Base-by-base conservation (phyloP, 2,888 invertebrate species). In the Clunio marinus region DNA sequence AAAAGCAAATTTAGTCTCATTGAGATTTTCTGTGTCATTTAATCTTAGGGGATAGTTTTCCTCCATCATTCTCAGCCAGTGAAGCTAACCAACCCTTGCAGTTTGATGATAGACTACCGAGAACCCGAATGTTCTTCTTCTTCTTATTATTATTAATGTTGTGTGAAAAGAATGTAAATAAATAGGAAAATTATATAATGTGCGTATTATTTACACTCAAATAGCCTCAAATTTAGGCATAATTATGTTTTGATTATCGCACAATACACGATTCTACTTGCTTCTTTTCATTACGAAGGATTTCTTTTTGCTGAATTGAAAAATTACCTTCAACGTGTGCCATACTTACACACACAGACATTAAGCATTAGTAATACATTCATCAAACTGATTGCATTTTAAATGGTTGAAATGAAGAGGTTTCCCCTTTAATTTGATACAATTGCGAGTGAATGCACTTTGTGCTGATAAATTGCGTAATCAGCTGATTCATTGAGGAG, bases 171-270 rank as follows among this genome's bases (percentile, higher is more conserved):
- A 41, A 41, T 15, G 41, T 41, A 51, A 17, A 51, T 51, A 55
- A 66, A 66, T 66, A 66, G 55, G 51, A 66, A 66, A 66, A 66
- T 66, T 66, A 66, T 35, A 66, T 66, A 66, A 66, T 66, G 25
- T 45, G 55, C 51, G 41, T 66, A 66, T 66, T 66, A 66, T 66
- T 66, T 66, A 66, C 66, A 66, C 66, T 66, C 66, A 66, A 66
- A 66, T 66, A 55, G 66, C 55, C 51, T 66, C 17, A 51, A 66
- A 66, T 66, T 55, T 32, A 66, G 55, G 20, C 66, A 66, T 66
- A 66, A 66, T 66, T 66, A 37, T 66, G 66, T 66, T 55, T 66
- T 55, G 55, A 66, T 66, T 66, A 65, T 65, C 65, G 46, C 46
- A 45, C 51, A 51, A 20, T 17, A 8, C 51, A 20, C 22, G 17